phyloP scores from a whole-genome alignment of 2,113 vertebrate genomes.

The Romanogobio albipinnatus region DNA sequence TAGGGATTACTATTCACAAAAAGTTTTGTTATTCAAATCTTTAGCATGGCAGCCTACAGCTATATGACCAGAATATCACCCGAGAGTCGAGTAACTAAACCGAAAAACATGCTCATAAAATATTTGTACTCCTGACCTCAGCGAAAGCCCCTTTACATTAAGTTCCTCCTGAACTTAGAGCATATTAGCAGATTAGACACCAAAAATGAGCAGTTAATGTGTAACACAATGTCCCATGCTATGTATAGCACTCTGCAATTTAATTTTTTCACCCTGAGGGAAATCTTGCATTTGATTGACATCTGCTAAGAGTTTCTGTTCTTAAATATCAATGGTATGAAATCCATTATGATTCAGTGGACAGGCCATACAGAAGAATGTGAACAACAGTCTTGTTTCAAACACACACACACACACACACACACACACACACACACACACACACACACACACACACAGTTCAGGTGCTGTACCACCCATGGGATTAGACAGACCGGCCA shows the following conservation, averaged over 20 bases:
- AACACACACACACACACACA: not conserved
- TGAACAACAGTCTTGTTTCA: not conserved
- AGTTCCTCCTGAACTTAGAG: not conserved
- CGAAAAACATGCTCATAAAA: not conserved
- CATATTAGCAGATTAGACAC: not conserved
- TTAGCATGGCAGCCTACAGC: not conserved
- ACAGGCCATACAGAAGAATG: not conserved
- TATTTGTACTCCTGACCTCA: too few relatives aligned
- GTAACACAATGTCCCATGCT: constrained; percentile 21
- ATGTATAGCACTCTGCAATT: not conserved
- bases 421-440: not conserved
- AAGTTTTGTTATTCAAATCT: constrained; percentile 63
- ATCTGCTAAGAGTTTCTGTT: not conserved
- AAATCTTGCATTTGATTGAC: constrained; percentile 4
- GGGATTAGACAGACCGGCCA: not conserved
- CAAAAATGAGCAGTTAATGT: constrained; percentile 7
- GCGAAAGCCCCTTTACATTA: too few relatives aligned
- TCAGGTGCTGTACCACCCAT: not conserved
- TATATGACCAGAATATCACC: not conserved
- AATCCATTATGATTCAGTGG: not conserved
- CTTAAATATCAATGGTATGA: not conserved
- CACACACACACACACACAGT: not conserved
- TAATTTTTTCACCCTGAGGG: not conserved
- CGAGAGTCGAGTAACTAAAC: not conserved
- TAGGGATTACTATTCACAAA: constrained; percentile 8